Base-by-base conservation (phyloP, 2,888 invertebrate species). In the Cryptocephalus moraei region DNA sequence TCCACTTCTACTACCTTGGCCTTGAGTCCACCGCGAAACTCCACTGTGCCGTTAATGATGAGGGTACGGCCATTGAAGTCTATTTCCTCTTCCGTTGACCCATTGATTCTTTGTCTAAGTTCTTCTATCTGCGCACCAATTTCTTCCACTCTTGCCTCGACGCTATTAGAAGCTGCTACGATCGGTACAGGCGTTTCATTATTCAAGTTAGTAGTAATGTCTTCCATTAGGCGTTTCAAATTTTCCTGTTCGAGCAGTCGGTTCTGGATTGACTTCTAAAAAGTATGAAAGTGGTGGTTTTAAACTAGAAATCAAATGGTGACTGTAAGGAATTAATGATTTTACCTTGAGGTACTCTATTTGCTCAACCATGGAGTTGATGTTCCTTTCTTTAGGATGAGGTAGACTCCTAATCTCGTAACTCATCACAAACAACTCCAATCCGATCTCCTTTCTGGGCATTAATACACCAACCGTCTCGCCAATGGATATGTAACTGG, bases 401-500 rank as follows among this genome's bases (percentile, higher is more conserved):
- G 58, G 48, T 22, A 64, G 46, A 40, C 63, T 51, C 11, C 42
- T 61, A 14, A 72, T 49, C 10, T 56, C 53, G 1, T 62, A 60
- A n/a, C 67, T 56, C 9, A 71, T 41, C 12, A 55, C 51, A 54
- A 67, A 67, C 38, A 69, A 45, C 9, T 57, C 12, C 1, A 40
- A 55, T 4, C 63, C 60, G 2, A 54, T 33, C 3, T 47, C 48
- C 14, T 57, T 55, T 22, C 49, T 47, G 4, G 69, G 65, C 13
- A 69, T 52, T 13, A 71, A 48, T 14, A 71, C 50, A 0, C 62
- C 66, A 9, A 69, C 43, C 39, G 51, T 54, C n/a, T 63, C 57
- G n/a, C 54, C 62, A n/a, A 65, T 47, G 13, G 53, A 44, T 33
- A 71, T 50, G 43, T 58, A 58, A 13, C 61, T 54, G 10, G 65